phyloP scores from a whole-genome alignment of 2,113 vertebrate genomes.

The Sphyrna mokarran region DNA sequence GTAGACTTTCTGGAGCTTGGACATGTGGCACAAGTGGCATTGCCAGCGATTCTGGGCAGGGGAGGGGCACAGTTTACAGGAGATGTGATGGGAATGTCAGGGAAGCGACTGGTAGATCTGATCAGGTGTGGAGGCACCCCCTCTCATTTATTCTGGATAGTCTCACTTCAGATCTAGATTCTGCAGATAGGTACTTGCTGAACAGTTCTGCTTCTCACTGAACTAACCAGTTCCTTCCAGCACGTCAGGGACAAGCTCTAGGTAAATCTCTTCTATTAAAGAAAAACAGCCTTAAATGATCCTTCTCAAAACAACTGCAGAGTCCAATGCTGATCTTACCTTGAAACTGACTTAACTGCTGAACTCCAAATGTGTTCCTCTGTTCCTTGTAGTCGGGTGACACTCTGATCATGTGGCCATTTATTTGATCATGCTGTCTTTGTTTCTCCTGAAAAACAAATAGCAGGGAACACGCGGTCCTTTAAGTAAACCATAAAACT shows the following conservation, averaged over 20 bases:
- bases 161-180: not conserved
- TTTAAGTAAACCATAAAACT: not conserved
- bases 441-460: slow-evolving; percentile 68
- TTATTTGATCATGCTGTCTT: slow-evolving; percentile 58
- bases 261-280: not conserved
- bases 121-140: no score
- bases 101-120: not conserved
- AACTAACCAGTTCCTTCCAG: not conserved
- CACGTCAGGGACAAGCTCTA: no score
- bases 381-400: slow-evolving; percentile 52
- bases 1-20: not conserved
- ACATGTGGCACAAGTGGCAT: not conserved
- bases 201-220: not conserved
- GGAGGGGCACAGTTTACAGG: not conserved
- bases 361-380: slow-evolving; percentile 52
- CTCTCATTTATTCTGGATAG: not conserved
- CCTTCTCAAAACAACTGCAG: not conserved
- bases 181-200: not conserved
- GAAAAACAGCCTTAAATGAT: not conserved
- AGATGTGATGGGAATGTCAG: not conserved
- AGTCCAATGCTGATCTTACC: slow-evolving; percentile 52
- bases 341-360: slow-evolving; percentile 70
- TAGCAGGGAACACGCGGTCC: slow-evolving; percentile 27
- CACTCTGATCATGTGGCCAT: slow-evolving; percentile 55
- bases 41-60: not conserved